Evolutionary conservation across 2,888 invertebrate species (phyloP).

Genomic region (Sepioteuthis lessoniana): DNA sequence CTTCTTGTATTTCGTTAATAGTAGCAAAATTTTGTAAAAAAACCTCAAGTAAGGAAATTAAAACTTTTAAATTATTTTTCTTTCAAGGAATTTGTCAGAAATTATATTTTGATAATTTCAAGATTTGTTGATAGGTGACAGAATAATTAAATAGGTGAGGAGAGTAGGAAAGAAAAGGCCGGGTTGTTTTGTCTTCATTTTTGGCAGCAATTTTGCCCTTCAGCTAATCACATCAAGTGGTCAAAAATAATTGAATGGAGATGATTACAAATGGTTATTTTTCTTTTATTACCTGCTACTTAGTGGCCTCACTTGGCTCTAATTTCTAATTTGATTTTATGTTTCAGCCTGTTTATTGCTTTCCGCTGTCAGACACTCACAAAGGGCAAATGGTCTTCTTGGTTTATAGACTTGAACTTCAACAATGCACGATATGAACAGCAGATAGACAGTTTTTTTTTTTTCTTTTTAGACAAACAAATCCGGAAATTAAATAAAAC

Average conservation of each 20-base stretch:
- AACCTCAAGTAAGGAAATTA: too few relatives aligned
- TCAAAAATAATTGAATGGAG: background rate
- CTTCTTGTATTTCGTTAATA: too few relatives aligned
- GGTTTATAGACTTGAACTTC: background rate
- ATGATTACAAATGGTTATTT: background rate
- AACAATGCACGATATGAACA: background rate
- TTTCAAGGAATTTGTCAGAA: too few relatives aligned
- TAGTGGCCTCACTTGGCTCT: background rate
- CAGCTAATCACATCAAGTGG: background rate
- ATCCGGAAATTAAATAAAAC: too few relatives aligned
- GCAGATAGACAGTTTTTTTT: background rate
- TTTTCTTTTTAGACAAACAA: too few relatives aligned
- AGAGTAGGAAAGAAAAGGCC: background rate
- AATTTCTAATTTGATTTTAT: background rate
- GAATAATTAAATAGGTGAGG: background rate
- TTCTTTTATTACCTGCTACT: conserved; percentile 3
- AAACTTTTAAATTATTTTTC: too few relatives aligned
- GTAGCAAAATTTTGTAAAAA: too few relatives aligned
- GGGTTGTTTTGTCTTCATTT: background rate
- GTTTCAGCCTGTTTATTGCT: background rate
- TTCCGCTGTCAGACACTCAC: background rate
- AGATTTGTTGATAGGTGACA: background rate
- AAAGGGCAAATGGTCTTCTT: background rate
- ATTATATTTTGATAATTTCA: background rate
- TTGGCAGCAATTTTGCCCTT: background rate